Percentiles rank a stretch among this genome's conserved stretches.
Evolutionary conservation across 1,140 invertebrate species (phyloP).

Genomic region (Penaeus japonicus): DNA sequence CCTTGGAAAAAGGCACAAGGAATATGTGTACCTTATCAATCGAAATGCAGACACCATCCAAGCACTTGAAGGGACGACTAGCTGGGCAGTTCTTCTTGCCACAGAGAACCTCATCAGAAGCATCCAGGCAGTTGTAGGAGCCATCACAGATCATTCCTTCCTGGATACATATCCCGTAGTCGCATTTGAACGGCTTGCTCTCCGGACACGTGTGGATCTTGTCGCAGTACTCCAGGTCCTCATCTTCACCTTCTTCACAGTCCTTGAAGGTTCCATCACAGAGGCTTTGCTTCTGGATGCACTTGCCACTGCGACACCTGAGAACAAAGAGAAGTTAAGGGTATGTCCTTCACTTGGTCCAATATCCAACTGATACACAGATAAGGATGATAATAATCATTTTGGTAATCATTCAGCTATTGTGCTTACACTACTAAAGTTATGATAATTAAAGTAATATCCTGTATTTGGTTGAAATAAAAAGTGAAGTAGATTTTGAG

Average conservation of each 20-base stretch:
- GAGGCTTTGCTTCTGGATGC: conserved; percentile 35
- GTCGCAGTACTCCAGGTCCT: conserved; percentile 49
- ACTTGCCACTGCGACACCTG: conserved; percentile 56
- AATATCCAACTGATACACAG: no score
- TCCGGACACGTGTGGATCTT: conserved; percentile 39
- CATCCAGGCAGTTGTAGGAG: conserved; percentile 54
- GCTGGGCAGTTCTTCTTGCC: conserved; percentile 44
- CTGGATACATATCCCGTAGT: conserved; percentile 55
- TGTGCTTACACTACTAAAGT: no score
- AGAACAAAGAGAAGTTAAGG: neutral
- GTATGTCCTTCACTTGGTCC: neutral
- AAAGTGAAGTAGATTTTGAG: neutral
- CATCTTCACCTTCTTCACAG: conserved; percentile 51
- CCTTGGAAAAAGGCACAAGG: neutral
- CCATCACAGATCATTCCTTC: conserved; percentile 54
- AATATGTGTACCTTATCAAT: conserved; percentile 46
- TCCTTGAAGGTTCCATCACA: conserved; percentile 56
- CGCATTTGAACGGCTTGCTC: conserved; percentile 53
- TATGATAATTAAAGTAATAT: no score
- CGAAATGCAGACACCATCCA: conserved; percentile 51
- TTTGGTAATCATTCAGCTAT: no score
- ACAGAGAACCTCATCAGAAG: conserved; percentile 52
- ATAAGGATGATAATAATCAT: no score
- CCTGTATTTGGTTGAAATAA: no score
- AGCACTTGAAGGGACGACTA: conserved; percentile 54